These are phyloP conservation scores for Sisyra nigra DNA, from an alignment of 2,888 invertebrate genomes.

Conservation along the genomic window DNA sequence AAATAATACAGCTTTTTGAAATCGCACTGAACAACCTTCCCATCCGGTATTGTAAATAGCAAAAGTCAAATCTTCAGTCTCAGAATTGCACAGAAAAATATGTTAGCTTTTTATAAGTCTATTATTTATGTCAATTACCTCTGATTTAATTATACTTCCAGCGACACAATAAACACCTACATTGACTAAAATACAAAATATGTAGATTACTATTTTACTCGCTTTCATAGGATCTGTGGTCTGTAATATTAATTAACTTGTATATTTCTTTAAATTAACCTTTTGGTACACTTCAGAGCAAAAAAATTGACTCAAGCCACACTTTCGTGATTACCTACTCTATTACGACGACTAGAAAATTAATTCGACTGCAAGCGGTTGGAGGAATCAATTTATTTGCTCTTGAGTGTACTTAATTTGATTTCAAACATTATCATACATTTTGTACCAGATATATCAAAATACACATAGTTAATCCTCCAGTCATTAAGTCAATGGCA, in stretches of 20 bases:
- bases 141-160: neutral
- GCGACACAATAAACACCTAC: neutral
- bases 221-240: neutral
- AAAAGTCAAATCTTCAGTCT: neutral
- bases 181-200: neutral
- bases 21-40: neutral
- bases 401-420: no score
- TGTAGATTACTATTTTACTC: neutral
- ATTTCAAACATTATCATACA: neutral
- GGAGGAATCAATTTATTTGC: no score
- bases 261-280: no score
- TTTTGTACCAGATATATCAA: neutral
- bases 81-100: neutral
- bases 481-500: neutral
- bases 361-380: no score
- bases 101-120: neutral
- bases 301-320: no score
- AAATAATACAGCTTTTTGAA: neutral
- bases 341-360: no score
- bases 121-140: neutral
- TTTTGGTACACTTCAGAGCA: no score
- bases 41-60: neutral
- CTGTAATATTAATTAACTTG: neutral
- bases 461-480: neutral
- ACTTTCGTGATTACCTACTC: no score